phyloP scores from a whole-genome alignment of 2,797 vertebrate genomes.

The Anniella stebbinsi region DNA sequence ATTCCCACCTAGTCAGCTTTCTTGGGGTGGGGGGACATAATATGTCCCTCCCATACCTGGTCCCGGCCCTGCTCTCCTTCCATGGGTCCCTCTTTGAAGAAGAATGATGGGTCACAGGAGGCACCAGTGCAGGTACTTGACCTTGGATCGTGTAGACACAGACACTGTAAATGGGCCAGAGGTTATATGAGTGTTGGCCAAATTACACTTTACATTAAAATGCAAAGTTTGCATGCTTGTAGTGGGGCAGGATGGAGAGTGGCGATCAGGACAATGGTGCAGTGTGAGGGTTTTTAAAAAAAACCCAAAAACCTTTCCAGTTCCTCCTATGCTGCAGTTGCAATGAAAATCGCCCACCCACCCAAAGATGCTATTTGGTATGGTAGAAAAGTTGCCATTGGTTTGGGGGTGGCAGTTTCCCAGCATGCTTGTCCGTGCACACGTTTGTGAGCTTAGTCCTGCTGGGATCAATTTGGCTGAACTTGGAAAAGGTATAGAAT shows the following conservation, averaged over 20 bases:
- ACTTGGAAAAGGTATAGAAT: neutral
- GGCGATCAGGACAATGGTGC: neutral
- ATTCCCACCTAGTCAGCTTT: neutral
- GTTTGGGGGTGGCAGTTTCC: no score
- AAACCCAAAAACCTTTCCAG: no score
- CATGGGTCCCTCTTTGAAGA: neutral
- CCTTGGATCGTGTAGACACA: neutral
- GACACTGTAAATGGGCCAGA: neutral
- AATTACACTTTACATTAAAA: neutral
- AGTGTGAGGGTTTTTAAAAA: no score
- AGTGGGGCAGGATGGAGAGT: neutral
- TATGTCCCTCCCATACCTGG: neutral
- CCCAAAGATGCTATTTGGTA: neutral
- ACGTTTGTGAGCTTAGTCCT: neutral
- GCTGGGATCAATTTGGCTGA: neutral
- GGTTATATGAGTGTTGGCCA: neutral
- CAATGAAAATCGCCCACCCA: neutral
- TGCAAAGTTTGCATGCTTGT: neutral
- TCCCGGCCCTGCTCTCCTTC: neutral
- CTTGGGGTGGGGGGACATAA: neutral
- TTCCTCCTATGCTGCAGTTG: no score
- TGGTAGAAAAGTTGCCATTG: neutral
- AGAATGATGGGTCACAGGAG: neutral
- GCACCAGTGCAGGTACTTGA: neutral
- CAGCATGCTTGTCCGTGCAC: neutral